These are phyloP conservation scores for Hippocampus kuda DNA, from an alignment of 2,797 vertebrate species.

Conservation along the genomic window DNA sequence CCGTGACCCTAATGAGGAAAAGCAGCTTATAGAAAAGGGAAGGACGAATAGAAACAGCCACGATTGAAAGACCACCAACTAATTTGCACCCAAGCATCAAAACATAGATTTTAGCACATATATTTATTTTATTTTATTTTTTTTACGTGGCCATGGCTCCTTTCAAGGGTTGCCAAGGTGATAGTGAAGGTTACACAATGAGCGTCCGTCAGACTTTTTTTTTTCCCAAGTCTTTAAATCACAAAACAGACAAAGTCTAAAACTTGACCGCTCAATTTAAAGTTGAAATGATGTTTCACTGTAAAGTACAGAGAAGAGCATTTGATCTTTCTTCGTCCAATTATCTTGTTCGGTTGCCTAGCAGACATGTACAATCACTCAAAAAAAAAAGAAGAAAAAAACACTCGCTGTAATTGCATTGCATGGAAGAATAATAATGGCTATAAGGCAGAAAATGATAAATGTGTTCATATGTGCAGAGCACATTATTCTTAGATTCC, in stretches of 20 bases:
- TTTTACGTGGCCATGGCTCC: background rate
- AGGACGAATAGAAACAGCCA: background rate
- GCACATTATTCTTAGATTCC: background rate
- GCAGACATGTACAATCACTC: background rate
- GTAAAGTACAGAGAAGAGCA: background rate
- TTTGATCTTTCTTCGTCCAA: background rate
- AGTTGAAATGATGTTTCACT: background rate
- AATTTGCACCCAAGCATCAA: background rate
- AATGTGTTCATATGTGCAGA: background rate
- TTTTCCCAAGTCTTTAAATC: background rate
- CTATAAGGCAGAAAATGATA: background rate
- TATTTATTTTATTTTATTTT: background rate
- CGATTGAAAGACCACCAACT: too few species aligned
- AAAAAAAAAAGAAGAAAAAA: background rate
- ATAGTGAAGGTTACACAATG: background rate
- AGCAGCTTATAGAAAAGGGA: background rate
- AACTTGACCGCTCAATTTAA: background rate
- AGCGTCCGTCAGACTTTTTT: background rate
- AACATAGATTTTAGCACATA: background rate
- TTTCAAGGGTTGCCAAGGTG: background rate
- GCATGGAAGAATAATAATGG: background rate
- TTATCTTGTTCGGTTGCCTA: background rate
- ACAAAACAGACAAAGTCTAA: background rate
- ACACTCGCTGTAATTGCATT: slow-evolving; percentile 2
- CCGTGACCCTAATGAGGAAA: background rate